Conservation (phyloP, 2,888 invertebrate genomes). For the Reticulitermes lucifugus region DNA sequence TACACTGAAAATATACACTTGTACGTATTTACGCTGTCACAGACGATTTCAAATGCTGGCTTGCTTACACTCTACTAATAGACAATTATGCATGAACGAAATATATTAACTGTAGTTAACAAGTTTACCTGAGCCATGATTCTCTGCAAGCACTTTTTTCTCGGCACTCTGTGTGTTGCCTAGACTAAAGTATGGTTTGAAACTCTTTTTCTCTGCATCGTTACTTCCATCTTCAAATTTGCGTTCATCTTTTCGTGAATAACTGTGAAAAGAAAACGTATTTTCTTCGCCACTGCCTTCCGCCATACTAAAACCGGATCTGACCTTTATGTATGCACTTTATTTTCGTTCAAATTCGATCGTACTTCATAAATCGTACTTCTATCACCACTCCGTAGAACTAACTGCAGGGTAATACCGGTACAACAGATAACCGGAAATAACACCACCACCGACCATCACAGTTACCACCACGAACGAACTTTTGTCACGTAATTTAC, state of each 20-base stretch:
- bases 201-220: constrained; percentile 62
- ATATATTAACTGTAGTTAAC: background rate
- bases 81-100: background rate
- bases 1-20: too few relatives aligned
- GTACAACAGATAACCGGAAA: too few relatives aligned
- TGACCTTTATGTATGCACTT: constrained; percentile 35
- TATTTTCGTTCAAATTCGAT: constrained; percentile 1
- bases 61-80: too few relatives aligned
- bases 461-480: too few relatives aligned
- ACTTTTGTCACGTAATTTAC: too few relatives aligned
- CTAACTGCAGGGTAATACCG: too few relatives aligned
- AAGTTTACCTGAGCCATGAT: constrained; percentile 45
- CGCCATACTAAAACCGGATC: constrained; percentile 48
- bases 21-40: too few relatives aligned
- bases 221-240: constrained; percentile 42
- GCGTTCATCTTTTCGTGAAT: constrained; percentile 39
- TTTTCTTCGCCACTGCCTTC: constrained; percentile 50
- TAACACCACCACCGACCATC: too few relatives aligned
- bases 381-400: too few relatives aligned
- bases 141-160: constrained; percentile 46
- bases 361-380: too few relatives aligned
- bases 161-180: constrained; percentile 60
- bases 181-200: constrained; percentile 67
- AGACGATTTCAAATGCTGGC: too few relatives aligned
- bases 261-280: constrained; percentile 44